Evolutionary conservation across 2,113 vertebrate genomes (phyloP).

Genomic region (Halcyon senegalensis): DNA sequence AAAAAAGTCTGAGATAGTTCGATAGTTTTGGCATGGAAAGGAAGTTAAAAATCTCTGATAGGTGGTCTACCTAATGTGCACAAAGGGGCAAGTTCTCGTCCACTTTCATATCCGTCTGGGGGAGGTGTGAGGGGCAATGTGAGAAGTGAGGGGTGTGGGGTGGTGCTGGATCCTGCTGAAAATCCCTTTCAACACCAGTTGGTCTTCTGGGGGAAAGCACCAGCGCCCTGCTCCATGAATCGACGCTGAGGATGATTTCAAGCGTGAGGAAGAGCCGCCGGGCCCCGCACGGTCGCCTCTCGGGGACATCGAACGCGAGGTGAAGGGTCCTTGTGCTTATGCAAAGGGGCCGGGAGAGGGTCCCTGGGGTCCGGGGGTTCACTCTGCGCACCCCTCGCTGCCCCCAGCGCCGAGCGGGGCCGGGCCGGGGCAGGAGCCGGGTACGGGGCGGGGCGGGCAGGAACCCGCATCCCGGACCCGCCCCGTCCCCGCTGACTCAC

Average conservation of each 20-base stretch:
- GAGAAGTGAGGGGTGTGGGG: rapidly evolving
- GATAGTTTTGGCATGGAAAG: not conserved
- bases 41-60: not conserved
- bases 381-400: not conserved
- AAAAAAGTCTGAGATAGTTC: not conserved
- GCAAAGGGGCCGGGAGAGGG: not conserved
- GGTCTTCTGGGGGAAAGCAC: not conserved
- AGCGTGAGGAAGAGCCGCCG: not conserved
- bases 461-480: not conserved
- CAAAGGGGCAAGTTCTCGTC: rapidly evolving
- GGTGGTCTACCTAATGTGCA: not conserved
- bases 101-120: too few species aligned
- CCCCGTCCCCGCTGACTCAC: not conserved
- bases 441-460: not conserved
- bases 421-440: not conserved
- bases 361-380: not conserved
- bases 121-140: not conserved
- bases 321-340: not conserved
- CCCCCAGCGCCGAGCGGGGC: not conserved
- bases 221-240: too few species aligned
- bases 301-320: too few species aligned
- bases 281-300: not conserved
- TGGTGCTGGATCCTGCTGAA: not conserved
- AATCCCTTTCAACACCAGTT: not conserved
- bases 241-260: not conserved